Base-by-base conservation (phyloP, 2,797 vertebrate species). In the Falco biarmicus region DNA sequence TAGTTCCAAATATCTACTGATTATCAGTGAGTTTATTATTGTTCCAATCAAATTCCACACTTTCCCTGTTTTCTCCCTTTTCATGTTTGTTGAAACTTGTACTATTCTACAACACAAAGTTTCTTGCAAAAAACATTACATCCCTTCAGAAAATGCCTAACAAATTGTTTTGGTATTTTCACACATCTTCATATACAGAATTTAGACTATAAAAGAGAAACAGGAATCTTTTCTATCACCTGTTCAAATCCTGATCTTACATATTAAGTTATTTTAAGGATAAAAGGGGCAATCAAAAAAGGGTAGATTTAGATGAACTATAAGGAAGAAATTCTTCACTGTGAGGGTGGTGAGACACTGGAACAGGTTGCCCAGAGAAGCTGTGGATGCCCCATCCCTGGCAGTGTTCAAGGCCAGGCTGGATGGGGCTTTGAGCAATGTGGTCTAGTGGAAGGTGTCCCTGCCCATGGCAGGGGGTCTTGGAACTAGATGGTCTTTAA, bases 381-480 rank as follows among this genome's bases (percentile, higher is more conserved):
- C 5, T 43, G 7, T n/a, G 60, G 22, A 16, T 54, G 9, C 5
- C 28, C 5, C 41, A n/a, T 2, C 12, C 24, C 32, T 56, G 54
- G 43, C 22, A 56, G 12, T 31, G n/a, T 29, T 28, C 17, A 56
- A 73, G 34, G 24, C 31, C 6, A n/a, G 3, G 5, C 17, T 68
- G 60, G 32, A 45, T 18, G 31, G 26, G n/a, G 3, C 32, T 32
- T 26, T 47, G 60, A 73, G 41, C 12, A 37, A 11, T 31, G 26
- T 50, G 22, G 31, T 65, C 47, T 18, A 4, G 28, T 37, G 28
- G 34, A 43, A 78, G 7, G 14, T 39, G 28, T 15, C 41, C 16
- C 32, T 45, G 32, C 10, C 15, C 13, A 5, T 2, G 5, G 12
- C 18, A 26, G 3, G 24, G 25, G 10, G 10, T 15, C 2, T 2